Evolutionary conservation across 2,797 vertebrate genomes (phyloP).

Genomic region (Lepus townsendii): DNA sequence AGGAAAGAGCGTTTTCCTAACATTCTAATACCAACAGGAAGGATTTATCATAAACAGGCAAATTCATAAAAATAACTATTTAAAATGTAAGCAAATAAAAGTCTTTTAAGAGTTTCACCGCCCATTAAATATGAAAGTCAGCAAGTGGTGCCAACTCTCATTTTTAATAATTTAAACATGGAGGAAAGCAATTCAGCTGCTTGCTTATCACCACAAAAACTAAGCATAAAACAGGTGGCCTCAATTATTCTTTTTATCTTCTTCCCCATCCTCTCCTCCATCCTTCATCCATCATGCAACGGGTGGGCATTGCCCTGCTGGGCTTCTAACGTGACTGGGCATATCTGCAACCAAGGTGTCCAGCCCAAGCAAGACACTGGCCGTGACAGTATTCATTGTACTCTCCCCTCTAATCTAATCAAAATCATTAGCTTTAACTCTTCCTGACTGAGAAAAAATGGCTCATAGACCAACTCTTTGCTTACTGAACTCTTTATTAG

Average conservation of each 20-base stretch:
- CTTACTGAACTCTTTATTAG: slow-evolving; percentile 15
- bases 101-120: neutral
- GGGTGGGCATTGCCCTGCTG: neutral
- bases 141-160: neutral
- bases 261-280: neutral
- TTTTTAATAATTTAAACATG: slow-evolving; percentile 20
- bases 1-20: neutral
- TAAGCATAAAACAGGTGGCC: neutral
- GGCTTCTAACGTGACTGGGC: neutral
- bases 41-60: neutral
- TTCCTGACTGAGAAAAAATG: neutral
- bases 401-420: neutral
- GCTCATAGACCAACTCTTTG: neutral
- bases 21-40: neutral
- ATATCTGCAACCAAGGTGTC: neutral
- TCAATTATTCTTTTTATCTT: neutral
- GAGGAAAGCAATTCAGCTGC: neutral
- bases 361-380: neutral
- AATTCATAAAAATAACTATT: neutral
- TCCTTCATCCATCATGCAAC: neutral
- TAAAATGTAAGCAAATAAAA: slow-evolving; percentile 10
- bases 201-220: neutral
- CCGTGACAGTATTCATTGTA: neutral
- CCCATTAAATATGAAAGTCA: neutral
- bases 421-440: neutral